These are phyloP conservation scores for Echinometra lucunter DNA, from an alignment of 53 echinoderm and acorn worm species.

Conservation along the genomic window DNA sequence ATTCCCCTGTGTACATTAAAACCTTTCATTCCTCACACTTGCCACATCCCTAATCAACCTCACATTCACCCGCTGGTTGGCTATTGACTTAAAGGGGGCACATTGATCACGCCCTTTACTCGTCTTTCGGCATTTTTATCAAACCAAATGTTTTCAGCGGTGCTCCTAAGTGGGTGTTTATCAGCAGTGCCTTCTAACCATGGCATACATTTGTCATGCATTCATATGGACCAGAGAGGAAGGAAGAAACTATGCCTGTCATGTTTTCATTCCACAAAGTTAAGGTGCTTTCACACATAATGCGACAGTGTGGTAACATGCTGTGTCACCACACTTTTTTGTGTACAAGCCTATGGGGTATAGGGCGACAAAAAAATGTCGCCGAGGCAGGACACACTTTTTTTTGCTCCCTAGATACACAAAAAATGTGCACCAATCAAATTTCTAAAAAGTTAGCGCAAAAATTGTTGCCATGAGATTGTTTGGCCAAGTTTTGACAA, in stretches of 20 bases:
- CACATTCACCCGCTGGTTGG: neutral
- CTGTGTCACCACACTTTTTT: no score
- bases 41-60: neutral
- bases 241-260: neutral
- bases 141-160: neutral
- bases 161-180: neutral
- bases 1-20: conserved; percentile 6
- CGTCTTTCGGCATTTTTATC: neutral
- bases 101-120: neutral
- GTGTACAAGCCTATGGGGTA: no score
- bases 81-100: neutral
- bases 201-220: neutral
- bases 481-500: no score
- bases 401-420: no score
- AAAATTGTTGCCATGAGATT: no score
- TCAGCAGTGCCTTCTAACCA: neutral
- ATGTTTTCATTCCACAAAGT: neutral
- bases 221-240: neutral
- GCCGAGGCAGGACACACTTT: no score
- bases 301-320: no score
- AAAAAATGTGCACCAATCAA: no score
- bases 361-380: no score
- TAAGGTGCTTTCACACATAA: no score
- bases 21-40: neutral
- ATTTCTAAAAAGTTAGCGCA: no score